phyloP scores from a whole-genome alignment of 92 coral and sea anemone genomes.

The Anthopleura xanthogrammica region DNA sequence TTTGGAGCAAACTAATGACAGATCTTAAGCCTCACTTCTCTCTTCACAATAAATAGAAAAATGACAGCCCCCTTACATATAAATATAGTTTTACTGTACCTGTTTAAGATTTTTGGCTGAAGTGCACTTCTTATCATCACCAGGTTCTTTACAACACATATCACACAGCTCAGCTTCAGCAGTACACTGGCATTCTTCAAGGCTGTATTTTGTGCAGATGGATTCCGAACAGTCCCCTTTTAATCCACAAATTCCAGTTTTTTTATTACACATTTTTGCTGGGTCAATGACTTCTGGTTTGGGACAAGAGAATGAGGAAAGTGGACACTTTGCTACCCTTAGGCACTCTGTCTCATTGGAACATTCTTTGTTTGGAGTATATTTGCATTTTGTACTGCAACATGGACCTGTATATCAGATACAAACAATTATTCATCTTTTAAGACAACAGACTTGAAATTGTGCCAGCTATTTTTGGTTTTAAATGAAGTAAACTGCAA shows the following conservation, averaged over 20 bases:
- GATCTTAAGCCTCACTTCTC: too few species aligned
- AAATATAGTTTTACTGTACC: constrained; percentile 16
- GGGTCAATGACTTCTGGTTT: constrained; percentile 29
- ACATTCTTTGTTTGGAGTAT: constrained; percentile 51
- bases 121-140: constrained; percentile 34
- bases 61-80: too few species aligned
- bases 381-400: constrained; percentile 55
- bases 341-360: constrained; percentile 68
- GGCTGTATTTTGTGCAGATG: constrained; percentile 58
- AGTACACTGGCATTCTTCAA: constrained; percentile 76
- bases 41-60: too few species aligned
- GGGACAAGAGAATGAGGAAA: constrained; percentile 61
- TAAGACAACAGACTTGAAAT: too few species aligned
- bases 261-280: constrained; percentile 58
- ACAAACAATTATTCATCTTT: too few species aligned
- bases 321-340: constrained; percentile 52
- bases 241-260: constrained; percentile 63
- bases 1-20: too few species aligned
- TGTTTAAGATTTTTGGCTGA: constrained; percentile 42
- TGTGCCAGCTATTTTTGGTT: too few species aligned
- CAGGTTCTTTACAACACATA: constrained; percentile 75
- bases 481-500: too few species aligned
- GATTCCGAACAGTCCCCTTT: constrained; percentile 77
- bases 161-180: constrained; percentile 74
- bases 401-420: constrained; percentile 55